Base-by-base conservation (phyloP, 2,113 vertebrate genomes). In the Silurus meridionalis region DNA sequence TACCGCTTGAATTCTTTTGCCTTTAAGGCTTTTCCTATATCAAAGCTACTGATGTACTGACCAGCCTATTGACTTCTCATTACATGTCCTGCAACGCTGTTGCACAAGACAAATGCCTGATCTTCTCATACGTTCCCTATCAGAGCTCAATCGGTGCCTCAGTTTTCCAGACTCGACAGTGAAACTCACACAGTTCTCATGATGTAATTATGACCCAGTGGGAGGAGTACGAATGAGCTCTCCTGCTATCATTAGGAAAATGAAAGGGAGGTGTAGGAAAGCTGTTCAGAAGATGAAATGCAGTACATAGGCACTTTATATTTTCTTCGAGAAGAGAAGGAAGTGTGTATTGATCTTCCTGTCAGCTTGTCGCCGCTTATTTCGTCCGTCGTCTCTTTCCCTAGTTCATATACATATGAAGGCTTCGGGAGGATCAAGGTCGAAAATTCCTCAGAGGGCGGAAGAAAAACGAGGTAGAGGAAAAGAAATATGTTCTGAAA, bases 341-440 rank as follows among this genome's bases (percentile, higher is more conserved):
- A 87, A 74, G 60, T 67, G 67, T 52, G 50, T 85, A 90, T 88
- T 85, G 88, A 88, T 89, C 80, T 55, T 6, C n/a, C 78, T 48
- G 85, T 37, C 81, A 37, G 58, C 57, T 13, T 55, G 74, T 80
- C 57, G 8, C 52, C 11, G 75, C 10, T 77, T 69, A 74, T 83
- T 87, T 66, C 81, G 14, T 25, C 75, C 60, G 63, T 48, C 14
- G 3, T 60, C 78, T 79, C 17, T 75, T 60, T n/a, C 19, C 13
- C 55, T 50, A 28, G 75, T 74, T 64, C 64, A 80, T 82, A 77
- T n/a, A 64, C 61, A 64, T 82, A 79, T 46, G 46, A 61, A 57
- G 50, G 17, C 50, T 78, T 50, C 7, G 6, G 10, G 37, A 50
- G n/a, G 71, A 71, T 50, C 83, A 88, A 87, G 85, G 85, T 90